Percentiles rank a stretch among this genome's conserved stretches.
These are phyloP conservation scores for Apodemus agrarius DNA, from an alignment of 2,797 vertebrate species.

Conservation along the genomic window DNA sequence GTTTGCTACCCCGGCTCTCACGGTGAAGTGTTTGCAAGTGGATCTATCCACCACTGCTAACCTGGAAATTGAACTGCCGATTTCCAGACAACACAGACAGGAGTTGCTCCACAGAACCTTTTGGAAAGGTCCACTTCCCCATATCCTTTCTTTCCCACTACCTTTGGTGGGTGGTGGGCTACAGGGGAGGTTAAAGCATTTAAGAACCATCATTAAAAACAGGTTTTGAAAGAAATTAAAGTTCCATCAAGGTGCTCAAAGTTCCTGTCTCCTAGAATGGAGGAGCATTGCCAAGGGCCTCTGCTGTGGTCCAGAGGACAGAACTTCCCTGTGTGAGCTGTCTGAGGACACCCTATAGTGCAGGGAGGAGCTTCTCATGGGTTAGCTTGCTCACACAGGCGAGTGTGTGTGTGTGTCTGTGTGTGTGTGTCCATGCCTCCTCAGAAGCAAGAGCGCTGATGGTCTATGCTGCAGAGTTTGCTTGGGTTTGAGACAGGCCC, in stretches of 20 bases:
- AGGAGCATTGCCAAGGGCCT: background rate
- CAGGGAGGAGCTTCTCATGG: background rate
- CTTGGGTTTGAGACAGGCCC: background rate
- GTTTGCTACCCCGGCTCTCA: background rate
- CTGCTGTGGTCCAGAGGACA: background rate
- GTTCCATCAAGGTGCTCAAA: background rate
- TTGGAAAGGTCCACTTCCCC: background rate
- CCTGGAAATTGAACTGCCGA: background rate
- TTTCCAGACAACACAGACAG: background rate
- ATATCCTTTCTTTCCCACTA: background rate
- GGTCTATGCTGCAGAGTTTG: background rate
- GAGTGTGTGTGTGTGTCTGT: too few species aligned
- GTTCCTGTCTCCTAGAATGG: background rate
- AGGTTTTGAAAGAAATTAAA: background rate
- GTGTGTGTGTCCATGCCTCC: background rate
- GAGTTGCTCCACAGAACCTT: background rate
- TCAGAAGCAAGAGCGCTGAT: background rate
- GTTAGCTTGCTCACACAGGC: too few species aligned
- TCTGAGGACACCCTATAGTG: too few species aligned
- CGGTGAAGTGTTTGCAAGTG: background rate
- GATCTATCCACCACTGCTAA: background rate
- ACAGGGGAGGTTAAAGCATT: background rate
- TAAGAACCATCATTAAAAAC: background rate
- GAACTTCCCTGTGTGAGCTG: background rate
- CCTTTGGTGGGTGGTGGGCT: background rate